Evolutionary conservation across 2,888 invertebrate species (phyloP), one percentile per base, ranked within the genome.

Genomic region (Epirrita christyi): DNA sequence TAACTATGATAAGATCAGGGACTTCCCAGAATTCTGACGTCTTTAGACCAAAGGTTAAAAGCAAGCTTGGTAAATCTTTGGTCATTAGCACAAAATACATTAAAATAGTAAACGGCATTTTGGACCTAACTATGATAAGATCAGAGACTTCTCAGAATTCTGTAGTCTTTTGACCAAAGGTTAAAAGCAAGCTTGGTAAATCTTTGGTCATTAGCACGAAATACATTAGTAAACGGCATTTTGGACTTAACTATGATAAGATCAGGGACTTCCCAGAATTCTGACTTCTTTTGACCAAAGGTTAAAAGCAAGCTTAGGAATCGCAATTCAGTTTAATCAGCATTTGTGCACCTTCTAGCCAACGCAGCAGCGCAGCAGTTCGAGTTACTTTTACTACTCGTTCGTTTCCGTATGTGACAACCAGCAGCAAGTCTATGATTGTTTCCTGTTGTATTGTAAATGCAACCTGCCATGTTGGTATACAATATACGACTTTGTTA

Each of bases 371-470:
- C 21, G 21, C 37, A 50, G 55, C 40, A 43, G 21, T 28, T 45
- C 40, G 8, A 43, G 13, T 43, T 38, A 49, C 61, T 65, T 65
- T 61, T 52, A 61, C 60, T 63, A 3, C 21, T n/a, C 21, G 4
- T 4, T 52, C 29, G 61, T 55, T 65, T 66, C 63, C 59, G 65
- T 49, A 49, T 49, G 11, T 46, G 36, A 43, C 32, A 11, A 43
- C 47, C 41, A 41, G 13, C n/a, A n/a, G n/a, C 47, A 43, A 45
- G 55, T 50, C 51, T 51, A 40, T 27, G 14, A 49, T 11, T 52
- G 46, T 50, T 60, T 55, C 61, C 40, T 46, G 47, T 27, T 46
- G 29, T 28, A 53, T 14, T 2, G 32, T 11, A 29, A 14, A 27
- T 21, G 21, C n/a, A 45, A 28, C 41, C 13, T 21, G 41, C 1